Conservation (phyloP, 2,888 invertebrate genomes). For the Lepidonotus clava region DNA sequence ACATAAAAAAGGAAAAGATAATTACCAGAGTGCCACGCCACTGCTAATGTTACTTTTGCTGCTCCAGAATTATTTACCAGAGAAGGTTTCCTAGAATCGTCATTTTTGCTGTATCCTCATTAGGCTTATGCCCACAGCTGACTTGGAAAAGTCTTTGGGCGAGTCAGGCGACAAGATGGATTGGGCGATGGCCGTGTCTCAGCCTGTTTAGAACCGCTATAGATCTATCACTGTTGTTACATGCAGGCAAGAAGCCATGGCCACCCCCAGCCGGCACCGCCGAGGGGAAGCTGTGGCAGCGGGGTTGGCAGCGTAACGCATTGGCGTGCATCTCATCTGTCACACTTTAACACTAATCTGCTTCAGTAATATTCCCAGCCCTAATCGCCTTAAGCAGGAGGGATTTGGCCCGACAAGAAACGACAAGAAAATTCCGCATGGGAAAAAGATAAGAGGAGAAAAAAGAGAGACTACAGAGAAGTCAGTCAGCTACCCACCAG, state of each 20-base stretch:
- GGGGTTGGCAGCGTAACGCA: neutral
- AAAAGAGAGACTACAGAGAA: too few species aligned
- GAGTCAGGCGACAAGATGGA: constrained; percentile 27
- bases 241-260: neutral
- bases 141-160: too few species aligned
- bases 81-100: too few species aligned
- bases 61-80: too few species aligned
- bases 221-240: neutral
- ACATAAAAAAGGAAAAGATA: too few species aligned
- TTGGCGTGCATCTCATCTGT: neutral
- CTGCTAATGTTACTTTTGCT: too few species aligned
- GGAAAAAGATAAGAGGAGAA: too few species aligned
- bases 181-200: neutral
- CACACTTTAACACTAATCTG: constrained; percentile 18
- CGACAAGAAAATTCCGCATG: neutral
- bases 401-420: neutral
- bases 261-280: neutral
- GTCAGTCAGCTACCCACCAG: too few species aligned
- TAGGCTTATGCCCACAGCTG: too few species aligned
- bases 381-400: neutral
- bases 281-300: neutral
- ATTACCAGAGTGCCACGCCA: too few species aligned
- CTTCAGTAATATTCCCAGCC: neutral
- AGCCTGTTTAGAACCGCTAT: neutral
- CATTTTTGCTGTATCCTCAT: too few species aligned